phyloP scores from a whole-genome alignment of 2,888 invertebrate species.

The Tachina grossa region DNA sequence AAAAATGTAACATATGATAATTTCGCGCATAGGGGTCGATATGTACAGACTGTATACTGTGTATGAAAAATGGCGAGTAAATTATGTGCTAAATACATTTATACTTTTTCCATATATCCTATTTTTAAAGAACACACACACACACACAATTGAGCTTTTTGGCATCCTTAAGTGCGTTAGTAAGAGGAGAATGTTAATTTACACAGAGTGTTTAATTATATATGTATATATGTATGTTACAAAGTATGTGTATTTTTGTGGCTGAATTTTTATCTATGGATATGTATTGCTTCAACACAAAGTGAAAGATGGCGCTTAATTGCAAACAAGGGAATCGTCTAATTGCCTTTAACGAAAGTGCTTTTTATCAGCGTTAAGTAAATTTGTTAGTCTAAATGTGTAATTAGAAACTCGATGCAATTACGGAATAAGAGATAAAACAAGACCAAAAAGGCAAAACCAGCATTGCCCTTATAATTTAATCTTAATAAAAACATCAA shows the following conservation, averaged over 20 bases:
- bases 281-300: not conserved
- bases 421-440: constrained; percentile 4
- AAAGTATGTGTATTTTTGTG: not conserved
- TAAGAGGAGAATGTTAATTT: constrained; percentile 60
- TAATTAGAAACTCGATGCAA: constrained; percentile 41
- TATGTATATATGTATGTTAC: not conserved
- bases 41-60: not conserved
- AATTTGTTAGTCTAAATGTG: constrained; percentile 40
- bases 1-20: too few species aligned
- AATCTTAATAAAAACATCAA: constrained; percentile 33
- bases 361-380: constrained; percentile 60
- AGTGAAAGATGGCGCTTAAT: constrained; percentile 75
- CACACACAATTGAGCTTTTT: constrained; percentile 31
- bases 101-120: not conserved
- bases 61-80: constrained; percentile 36
- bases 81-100: not conserved
- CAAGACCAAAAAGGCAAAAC: not conserved
- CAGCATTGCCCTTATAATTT: constrained; percentile 6
- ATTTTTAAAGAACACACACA: not conserved
- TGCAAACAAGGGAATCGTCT: constrained; percentile 80
- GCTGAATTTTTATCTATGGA: not conserved
- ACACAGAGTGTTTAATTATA: constrained; percentile 25
- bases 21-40: too few species aligned
- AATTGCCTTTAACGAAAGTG: constrained; percentile 77
- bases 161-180: constrained; percentile 55